These are phyloP conservation scores for Castor canadensis DNA, from an alignment of 2,113 vertebrate species.

Conservation along the genomic window DNA sequence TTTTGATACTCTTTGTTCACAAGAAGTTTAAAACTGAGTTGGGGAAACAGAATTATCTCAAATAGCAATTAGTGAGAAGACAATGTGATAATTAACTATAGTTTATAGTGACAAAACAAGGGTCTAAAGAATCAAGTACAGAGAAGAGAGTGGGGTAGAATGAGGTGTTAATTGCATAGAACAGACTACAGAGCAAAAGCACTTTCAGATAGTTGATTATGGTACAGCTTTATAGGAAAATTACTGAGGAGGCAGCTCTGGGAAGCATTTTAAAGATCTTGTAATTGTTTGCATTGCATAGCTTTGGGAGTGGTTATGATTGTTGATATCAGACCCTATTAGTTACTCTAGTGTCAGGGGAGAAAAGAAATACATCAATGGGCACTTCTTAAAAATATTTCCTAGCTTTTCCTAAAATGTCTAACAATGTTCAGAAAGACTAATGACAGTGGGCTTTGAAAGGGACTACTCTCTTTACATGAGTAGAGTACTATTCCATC, in stretches of 20 bases:
- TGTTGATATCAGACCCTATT: not conserved
- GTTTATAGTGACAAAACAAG: conserved; percentile 58
- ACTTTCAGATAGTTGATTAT: not conserved
- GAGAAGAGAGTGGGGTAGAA: conserved; percentile 12
- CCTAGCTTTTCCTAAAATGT: conserved; percentile 13
- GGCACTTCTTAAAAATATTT: not conserved
- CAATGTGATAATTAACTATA: conserved; percentile 72
- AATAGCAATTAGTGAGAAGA: conserved; percentile 63
- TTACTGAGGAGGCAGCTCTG: not conserved
- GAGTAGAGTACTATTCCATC: too few relatives aligned
- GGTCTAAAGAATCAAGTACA: conserved; percentile 5
- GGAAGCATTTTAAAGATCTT: not conserved
- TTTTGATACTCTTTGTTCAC: conserved; percentile 42
- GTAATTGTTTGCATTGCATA: not conserved
- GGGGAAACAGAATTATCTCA: conserved; percentile 54
- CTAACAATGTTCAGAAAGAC: not conserved
- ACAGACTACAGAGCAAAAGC: not conserved
- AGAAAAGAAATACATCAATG: not conserved
- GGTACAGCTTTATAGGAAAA: not conserved
- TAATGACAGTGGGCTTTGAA: not conserved
- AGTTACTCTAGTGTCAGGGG: not conserved
- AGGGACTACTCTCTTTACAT: too few relatives aligned
- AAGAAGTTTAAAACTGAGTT: conserved; percentile 52
- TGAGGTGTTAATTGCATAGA: conserved; percentile 64
- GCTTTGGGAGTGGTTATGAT: not conserved